Percentiles rank a stretch among this genome's conserved stretches.
These are phyloP conservation scores for Microchirus variegatus DNA, from an alignment of 2,797 vertebrate species.

Conservation along the genomic window DNA sequence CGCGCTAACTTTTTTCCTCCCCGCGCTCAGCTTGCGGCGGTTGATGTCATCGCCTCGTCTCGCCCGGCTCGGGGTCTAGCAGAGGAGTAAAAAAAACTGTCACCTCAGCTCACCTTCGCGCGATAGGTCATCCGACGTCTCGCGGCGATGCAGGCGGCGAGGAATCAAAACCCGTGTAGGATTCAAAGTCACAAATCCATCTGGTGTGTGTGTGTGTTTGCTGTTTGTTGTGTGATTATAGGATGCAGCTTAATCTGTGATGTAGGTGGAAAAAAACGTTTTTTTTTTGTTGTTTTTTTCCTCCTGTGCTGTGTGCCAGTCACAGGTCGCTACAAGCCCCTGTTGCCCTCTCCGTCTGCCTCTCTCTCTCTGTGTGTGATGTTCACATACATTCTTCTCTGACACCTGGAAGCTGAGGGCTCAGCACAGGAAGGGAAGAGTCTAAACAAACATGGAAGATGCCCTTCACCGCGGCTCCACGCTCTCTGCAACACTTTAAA, in stretches of 20 bases:
- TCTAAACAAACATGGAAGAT: conserved; percentile 51
- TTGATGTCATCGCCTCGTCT: conserved; percentile 55
- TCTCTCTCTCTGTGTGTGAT: conserved; percentile 43
- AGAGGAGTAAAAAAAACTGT: conserved; percentile 3
- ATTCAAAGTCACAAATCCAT: neutral
- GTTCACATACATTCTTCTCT: conserved; percentile 65
- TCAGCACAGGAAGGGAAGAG: conserved; percentile 60
- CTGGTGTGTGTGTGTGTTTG: neutral
- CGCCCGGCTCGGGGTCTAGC: neutral
- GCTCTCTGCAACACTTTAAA: too few species aligned
- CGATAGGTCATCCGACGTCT: neutral
- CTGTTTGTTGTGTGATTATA: neutral
- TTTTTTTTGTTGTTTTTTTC: too few species aligned
- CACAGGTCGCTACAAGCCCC: conserved; percentile 65
- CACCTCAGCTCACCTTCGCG: conserved; percentile 21
- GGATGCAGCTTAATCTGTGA: conserved; percentile 2
- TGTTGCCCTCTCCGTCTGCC: conserved; percentile 30
- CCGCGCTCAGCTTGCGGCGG: conserved; percentile 14
- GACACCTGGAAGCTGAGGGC: conserved; percentile 71
- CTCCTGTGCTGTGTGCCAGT: conserved; percentile 14
- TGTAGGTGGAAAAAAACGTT: conserved; percentile 18
- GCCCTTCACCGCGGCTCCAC: conserved; percentile 40
- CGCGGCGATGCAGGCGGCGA: neutral
- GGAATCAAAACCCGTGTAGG: too few species aligned
- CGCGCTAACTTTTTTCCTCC: conserved; percentile 24